Evolutionary conservation across 2,113 vertebrate species (phyloP).

Genomic region (Rhinolophus ferrumequinum): DNA sequence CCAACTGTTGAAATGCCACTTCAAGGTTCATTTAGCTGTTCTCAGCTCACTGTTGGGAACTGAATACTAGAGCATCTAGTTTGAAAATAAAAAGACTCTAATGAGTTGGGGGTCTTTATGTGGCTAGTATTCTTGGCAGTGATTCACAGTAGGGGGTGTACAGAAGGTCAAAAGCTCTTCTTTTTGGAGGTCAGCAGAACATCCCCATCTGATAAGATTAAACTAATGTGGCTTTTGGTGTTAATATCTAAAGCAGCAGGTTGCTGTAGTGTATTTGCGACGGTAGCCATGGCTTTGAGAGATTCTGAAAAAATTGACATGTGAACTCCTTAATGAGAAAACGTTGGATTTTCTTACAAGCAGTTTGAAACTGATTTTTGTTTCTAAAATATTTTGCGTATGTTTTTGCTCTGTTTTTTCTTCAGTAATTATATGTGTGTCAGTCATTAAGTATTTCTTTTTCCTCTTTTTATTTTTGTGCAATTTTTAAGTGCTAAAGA

Average conservation of each 20-base stretch:
- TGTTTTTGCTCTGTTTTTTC: neutral
- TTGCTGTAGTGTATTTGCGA: conserved; percentile 81
- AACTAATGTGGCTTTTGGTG: conserved; percentile 87
- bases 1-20: conserved; percentile 83
- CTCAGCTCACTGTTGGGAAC: conserved; percentile 86
- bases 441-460: conserved; percentile 39
- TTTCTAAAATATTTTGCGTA: neutral
- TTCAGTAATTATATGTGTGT: neutral
- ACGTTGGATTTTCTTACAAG: conserved; percentile 6
- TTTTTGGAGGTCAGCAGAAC: conserved; percentile 86
- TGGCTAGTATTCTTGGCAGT: conserved; percentile 84
- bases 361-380: conserved; percentile 55
- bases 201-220: conserved; percentile 89
- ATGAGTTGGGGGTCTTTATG: conserved; percentile 88
- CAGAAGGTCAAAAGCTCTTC: conserved; percentile 87
- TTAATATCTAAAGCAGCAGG: conserved; percentile 87
- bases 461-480: conserved; percentile 11
- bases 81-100: conserved; percentile 88
- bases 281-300: conserved; percentile 66
- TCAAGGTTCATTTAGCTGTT: conserved; percentile 86
- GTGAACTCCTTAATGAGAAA: conserved; percentile 71
- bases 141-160: conserved; percentile 87
- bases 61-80: conserved; percentile 80
- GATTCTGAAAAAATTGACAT: conserved; percentile 47
- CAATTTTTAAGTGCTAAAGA: conserved; percentile 25